phyloP scores from a whole-genome alignment of 1,140 invertebrate genomes.

The Drosophila watanabei region DNA sequence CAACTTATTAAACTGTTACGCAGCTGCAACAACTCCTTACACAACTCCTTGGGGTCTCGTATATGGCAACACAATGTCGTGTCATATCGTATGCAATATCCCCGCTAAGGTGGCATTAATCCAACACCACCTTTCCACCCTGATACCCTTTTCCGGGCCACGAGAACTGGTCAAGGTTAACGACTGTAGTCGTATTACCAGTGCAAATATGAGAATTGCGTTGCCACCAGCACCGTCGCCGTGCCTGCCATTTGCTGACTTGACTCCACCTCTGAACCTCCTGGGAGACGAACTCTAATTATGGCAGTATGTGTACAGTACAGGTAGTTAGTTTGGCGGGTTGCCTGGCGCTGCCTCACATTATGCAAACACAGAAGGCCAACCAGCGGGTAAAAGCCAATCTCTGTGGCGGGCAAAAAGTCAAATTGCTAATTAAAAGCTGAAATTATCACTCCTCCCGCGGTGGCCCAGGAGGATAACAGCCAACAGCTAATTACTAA shows the following conservation, averaged over 20 bases:
- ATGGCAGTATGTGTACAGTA: conserved; percentile 27
- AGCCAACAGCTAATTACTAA: conserved; percentile 58
- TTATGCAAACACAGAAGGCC: conserved; percentile 50
- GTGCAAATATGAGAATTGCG: conserved; percentile 62
- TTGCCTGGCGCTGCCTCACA: conserved; percentile 22
- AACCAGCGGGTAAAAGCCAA: conserved; percentile 51
- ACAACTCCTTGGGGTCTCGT: conserved; percentile 30
- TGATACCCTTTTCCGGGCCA: conserved; percentile 14
- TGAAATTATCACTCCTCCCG: conserved; percentile 26
- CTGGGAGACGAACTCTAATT: conserved; percentile 67
- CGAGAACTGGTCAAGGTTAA: conserved; percentile 70
- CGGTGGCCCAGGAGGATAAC: conserved; percentile 18
- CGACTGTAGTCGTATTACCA: conserved; percentile 49
- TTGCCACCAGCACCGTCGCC: conserved; percentile 4
- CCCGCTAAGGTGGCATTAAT: conserved; percentile 39
- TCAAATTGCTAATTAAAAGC: conserved; percentile 74
- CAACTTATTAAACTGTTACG: conserved; percentile 12
- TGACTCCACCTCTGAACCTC: conserved; percentile 48
- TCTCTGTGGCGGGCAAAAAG: conserved; percentile 49
- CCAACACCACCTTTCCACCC: conserved; percentile 1
- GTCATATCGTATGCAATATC: conserved; percentile 64
- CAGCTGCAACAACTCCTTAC: conserved; percentile 30
- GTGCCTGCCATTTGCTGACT: conserved; percentile 16
- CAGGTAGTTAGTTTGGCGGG: conserved; percentile 2
- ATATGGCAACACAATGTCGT: conserved; percentile 21